Evolutionary conservation across 2,797 vertebrate species (phyloP).

Genomic region (Enteromius argenteus): DNA sequence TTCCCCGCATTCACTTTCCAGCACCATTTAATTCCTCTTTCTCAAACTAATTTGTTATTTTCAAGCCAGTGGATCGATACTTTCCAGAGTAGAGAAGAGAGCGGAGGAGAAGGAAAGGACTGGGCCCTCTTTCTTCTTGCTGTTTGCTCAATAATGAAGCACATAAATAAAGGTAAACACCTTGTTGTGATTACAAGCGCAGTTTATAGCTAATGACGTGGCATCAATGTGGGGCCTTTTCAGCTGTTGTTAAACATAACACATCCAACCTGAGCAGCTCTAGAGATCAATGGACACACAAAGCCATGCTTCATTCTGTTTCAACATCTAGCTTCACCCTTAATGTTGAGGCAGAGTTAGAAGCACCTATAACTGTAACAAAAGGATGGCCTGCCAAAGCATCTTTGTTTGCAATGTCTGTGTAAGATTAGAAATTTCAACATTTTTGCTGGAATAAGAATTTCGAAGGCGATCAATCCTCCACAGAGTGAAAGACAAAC

Average conservation of each 20-base stretch:
- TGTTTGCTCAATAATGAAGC: slow-evolving; percentile 76
- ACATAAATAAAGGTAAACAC: slow-evolving; percentile 69
- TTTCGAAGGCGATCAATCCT: background rate
- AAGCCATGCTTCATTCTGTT: background rate
- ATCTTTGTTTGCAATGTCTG: background rate
- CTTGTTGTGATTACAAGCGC: slow-evolving; percentile 72
- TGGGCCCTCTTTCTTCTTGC: slow-evolving; percentile 61
- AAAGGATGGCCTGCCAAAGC: background rate
- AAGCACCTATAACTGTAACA: background rate
- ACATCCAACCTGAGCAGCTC: slow-evolving; percentile 39
- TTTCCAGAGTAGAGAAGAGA: slow-evolving; percentile 68
- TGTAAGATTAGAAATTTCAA: background rate
- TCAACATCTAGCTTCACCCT: background rate
- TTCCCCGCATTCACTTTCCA: slow-evolving; percentile 60
- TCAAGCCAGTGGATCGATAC: slow-evolving; percentile 74
- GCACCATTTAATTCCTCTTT: slow-evolving; percentile 66
- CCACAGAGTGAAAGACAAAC: background rate
- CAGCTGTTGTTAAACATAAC: slow-evolving; percentile 75
- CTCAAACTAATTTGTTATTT: slow-evolving; percentile 73
- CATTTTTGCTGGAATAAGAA: background rate
- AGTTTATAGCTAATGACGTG: slow-evolving; percentile 74
- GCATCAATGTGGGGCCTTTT: slow-evolving; percentile 68
- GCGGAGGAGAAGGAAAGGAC: slow-evolving; percentile 62
- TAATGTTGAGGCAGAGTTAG: background rate
- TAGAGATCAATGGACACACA: slow-evolving; percentile 7